Base-by-base conservation (phyloP, 1,140 invertebrate species). In the Meloidogyne exigua region DNA sequence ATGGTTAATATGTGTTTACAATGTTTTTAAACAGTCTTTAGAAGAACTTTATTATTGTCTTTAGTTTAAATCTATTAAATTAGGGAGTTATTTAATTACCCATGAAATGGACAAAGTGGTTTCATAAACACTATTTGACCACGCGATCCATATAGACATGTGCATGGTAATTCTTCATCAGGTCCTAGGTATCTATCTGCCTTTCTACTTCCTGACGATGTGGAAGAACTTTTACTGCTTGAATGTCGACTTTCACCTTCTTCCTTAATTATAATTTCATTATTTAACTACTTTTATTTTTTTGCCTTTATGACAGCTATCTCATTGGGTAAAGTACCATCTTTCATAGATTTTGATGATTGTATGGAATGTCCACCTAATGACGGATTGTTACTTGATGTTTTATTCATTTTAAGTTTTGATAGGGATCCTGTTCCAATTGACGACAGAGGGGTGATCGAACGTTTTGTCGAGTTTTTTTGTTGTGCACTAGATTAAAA, bases 91-190 rank as follows among this genome's bases (percentile, higher is more conserved):
- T 65, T 65, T 32, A 32, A 3, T 44, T 77, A 85, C 28, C 85
- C 85, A 28, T 87, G 85, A 36, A 87, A 86, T 21, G 85, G 86
- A 76, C 85, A 87, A 25, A 87, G 65, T 13, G 81, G 84, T 49
- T 83, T 87, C 85, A 87, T 87, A 18, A 78, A 73, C n/a, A 76
- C 79, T 26, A 87, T 85, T 9, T 78, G 44, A 4, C 85, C 85
- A 18, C 66, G 70, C 5, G 72, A 76, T 69, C 87, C 76, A 67
- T 86, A 86, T 63, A 83, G 71, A 62, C 85, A 86, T 23, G 85
- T 79, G 70, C 85, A 86, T 3, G 85, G 85, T 28, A 86, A 66
- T n/a, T 86, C 85, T 72, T 77, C 83, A 7, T 80, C 83, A 62
- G 85, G 85, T 36, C 85, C 80, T 72, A 86, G 76, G 67, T 87